These are phyloP conservation scores for Elephas maximus DNA, from an alignment of 2,113 vertebrate genomes.

Conservation along the genomic window DNA sequence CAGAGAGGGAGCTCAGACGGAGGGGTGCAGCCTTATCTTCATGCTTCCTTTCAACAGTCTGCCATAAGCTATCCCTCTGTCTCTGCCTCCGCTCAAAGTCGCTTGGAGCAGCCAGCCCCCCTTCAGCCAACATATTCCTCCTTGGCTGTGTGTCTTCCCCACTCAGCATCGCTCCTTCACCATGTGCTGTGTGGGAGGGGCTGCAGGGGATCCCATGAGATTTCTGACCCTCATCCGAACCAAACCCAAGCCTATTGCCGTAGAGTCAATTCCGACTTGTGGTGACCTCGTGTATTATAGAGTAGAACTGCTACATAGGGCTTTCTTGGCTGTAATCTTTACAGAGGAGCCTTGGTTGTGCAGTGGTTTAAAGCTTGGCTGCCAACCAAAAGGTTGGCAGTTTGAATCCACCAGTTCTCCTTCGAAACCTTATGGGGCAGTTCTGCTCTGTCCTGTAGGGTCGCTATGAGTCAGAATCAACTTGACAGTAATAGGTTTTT, in stretches of 20 bases:
- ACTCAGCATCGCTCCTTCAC: neutral
- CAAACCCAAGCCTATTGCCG: neutral
- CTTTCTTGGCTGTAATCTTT: neutral
- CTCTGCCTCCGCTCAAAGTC: neutral
- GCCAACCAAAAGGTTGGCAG: too few relatives aligned
- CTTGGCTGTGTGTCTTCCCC: neutral
- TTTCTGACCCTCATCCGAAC: neutral
- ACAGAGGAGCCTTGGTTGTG: neutral
- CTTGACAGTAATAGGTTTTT: too few relatives aligned
- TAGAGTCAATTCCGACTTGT: neutral
- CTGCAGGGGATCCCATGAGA: neutral
- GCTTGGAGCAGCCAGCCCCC: neutral
- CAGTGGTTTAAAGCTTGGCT: too few relatives aligned
- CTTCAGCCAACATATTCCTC: neutral
- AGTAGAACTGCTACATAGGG: neutral
- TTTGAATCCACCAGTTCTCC: too few relatives aligned
- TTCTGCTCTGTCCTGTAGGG: too few relatives aligned
- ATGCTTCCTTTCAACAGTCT: neutral
- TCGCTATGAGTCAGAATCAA: too few relatives aligned
- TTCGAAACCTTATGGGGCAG: too few relatives aligned
- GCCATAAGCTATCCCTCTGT: rapidly evolving
- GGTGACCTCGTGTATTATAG: neutral
- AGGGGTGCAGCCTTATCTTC: neutral
- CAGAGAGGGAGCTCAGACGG: neutral
- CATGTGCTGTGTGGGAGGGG: rapidly evolving